These are phyloP conservation scores for Poeciliopsis presidionis DNA, from an alignment of 2,797 vertebrate species.

Conservation along the genomic window DNA sequence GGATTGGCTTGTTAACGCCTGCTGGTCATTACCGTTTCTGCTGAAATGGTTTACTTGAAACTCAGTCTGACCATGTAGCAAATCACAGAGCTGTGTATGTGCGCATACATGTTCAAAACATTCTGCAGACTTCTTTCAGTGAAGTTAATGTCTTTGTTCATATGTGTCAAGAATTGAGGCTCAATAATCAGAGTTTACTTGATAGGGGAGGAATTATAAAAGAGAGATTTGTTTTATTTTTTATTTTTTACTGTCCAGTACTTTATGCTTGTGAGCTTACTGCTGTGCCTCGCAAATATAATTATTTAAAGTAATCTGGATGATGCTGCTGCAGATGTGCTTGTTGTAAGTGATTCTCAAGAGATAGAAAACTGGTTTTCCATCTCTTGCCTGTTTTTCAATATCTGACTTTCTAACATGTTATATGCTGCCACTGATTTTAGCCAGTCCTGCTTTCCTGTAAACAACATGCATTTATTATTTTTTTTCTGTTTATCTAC, in stretches of 20 bases:
- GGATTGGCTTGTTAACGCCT: conserved; percentile 42
- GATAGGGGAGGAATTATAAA: conserved; percentile 10
- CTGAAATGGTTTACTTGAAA: conserved; percentile 2
- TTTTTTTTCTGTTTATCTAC: background rate
- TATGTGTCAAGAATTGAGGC: background rate
- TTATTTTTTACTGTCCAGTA: conserved; percentile 31
- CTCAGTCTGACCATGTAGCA: background rate
- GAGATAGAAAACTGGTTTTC: background rate
- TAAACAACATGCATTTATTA: background rate
- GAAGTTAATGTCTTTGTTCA: background rate
- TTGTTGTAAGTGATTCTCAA: background rate
- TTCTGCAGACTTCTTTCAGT: background rate
- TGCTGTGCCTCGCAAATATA: conserved; percentile 9
- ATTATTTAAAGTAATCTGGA: conserved; percentile 24
- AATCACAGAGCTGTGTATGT: background rate
- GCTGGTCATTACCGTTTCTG: conserved; percentile 21
- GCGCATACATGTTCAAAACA: background rate
- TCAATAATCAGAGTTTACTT: conserved; percentile 22
- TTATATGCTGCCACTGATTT: background rate
- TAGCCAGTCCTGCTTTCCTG: background rate
- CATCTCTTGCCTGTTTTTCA: background rate
- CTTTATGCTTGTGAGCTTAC: background rate
- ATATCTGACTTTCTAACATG: background rate
- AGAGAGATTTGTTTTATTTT: background rate
- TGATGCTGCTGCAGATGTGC: conserved; percentile 11